Evolutionary conservation across 2,888 invertebrate genomes (phyloP), one percentile per base, ranked within the genome.

Genomic region (Heliconius sara): DNA sequence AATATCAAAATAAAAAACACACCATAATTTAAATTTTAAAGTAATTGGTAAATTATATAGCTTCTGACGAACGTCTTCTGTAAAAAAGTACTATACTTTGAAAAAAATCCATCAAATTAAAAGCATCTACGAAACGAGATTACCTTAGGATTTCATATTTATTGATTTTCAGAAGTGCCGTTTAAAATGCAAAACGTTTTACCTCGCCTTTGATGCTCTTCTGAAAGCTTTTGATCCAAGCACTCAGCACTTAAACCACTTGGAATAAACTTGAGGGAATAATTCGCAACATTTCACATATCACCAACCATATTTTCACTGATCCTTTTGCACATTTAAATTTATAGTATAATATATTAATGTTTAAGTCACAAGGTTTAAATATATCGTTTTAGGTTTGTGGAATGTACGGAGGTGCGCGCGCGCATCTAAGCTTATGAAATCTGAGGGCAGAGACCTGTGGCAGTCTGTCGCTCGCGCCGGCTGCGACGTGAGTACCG

Each of bases 361-460:
- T 9, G 10, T 75, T 67, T 78, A 74, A 43, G 68, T 75, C 80
- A 78, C 76, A 25, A 39, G 47, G n/a, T 68, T 80, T 57, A 30
- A 77, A 78, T 39, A 60, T 67, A 77, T 71, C 25, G 63, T 80
- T 80, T 76, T 74, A 71, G 78, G 67, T 39, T 72, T 65, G 34
- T 72, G 76, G 81, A 81, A 83, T 80, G 80, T 77, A 71, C 5
- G 1, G 16, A 34, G 47, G 74, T 85, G 87, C 87, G 88, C 85
- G 80, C 75, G 83, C 90, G 91, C 89, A 89, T 83, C 85, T 88
- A 89, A 84, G 89, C 89, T 88, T 89, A 85, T 87, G 65, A 25
- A 57, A 27, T 27, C 25, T 27, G 94, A 90, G 94, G 94, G 94
- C 94, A 94, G 88, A 90, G 93, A 95, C 94, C 94, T 91, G 68